phyloP scores from a whole-genome alignment of 2,797 vertebrate genomes.

The Oreochromis grahami region DNA sequence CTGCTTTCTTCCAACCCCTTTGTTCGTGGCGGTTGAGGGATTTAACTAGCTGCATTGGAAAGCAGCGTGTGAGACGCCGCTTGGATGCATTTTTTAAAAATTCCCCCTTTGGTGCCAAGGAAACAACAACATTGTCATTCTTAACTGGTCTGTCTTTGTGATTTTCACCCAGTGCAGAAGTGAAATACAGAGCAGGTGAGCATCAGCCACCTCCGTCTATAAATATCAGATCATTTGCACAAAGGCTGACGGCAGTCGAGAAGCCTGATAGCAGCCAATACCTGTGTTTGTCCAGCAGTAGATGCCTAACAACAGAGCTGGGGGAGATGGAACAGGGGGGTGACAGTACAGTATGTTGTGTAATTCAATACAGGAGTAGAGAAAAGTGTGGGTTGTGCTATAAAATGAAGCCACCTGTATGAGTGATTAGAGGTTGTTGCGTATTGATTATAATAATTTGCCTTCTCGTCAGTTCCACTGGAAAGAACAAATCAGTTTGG shows the following conservation, averaged over 20 bases:
- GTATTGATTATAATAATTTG: not conserved
- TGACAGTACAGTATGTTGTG: not conserved
- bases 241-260: not conserved
- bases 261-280: not conserved
- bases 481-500: not conserved
- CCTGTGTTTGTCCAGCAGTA: not conserved
- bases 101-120: not conserved
- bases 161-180: not conserved
- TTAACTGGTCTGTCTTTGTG: not conserved
- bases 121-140: not conserved
- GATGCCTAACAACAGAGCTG: constrained; percentile 21
- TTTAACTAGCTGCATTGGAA: constrained; percentile 9
- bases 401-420: not conserved
- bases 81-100: not conserved
- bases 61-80: not conserved
- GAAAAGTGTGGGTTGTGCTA: not conserved
- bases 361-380: not conserved
- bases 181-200: not conserved
- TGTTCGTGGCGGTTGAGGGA: constrained; percentile 21
- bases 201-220: not conserved
- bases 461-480: not conserved
- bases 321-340: not conserved
- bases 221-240: not conserved
- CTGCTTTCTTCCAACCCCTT: constrained; percentile 30
- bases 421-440: not conserved